These are phyloP conservation scores for Acanthacorydalis orientalis DNA, from an alignment of 2,888 invertebrate species.

Conservation along the genomic window DNA sequence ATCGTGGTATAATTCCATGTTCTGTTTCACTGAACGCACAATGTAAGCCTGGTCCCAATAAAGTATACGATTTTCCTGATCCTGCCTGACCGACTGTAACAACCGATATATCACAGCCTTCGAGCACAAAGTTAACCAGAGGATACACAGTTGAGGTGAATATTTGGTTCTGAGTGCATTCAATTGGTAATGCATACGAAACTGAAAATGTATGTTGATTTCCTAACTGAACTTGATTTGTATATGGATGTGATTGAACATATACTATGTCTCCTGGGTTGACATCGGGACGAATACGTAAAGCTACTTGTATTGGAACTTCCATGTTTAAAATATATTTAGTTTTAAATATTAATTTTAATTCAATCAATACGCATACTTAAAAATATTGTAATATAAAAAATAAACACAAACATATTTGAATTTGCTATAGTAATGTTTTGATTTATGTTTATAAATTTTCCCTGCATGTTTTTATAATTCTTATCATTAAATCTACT, in stretches of 20 bases:
- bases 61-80: slow-evolving; percentile 56
- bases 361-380: background rate
- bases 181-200: slow-evolving; percentile 35
- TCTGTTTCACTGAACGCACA: slow-evolving; percentile 46
- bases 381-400: too few species aligned
- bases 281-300: slow-evolving; percentile 44
- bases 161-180: slow-evolving; percentile 44
- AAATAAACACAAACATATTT: too few species aligned
- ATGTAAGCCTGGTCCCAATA: slow-evolving; percentile 50
- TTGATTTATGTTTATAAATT: too few species aligned
- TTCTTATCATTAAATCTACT: too few species aligned
- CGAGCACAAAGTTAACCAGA: slow-evolving; percentile 46
- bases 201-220: slow-evolving; percentile 41
- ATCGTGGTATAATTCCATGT: slow-evolving; percentile 53
- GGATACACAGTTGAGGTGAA: slow-evolving; percentile 48
- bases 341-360: background rate
- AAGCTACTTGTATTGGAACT: slow-evolving; percentile 55
- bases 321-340: slow-evolving; percentile 33
- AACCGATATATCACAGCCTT: slow-evolving; percentile 61
- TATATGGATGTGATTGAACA: slow-evolving; percentile 39
- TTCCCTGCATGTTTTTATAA: too few species aligned
- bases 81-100: slow-evolving; percentile 45
- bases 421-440: too few species aligned
- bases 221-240: slow-evolving; percentile 39
- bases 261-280: slow-evolving; percentile 36